phyloP scores from a whole-genome alignment of 92 coral and sea anemone genomes.

The Parazoanthus darwini region DNA sequence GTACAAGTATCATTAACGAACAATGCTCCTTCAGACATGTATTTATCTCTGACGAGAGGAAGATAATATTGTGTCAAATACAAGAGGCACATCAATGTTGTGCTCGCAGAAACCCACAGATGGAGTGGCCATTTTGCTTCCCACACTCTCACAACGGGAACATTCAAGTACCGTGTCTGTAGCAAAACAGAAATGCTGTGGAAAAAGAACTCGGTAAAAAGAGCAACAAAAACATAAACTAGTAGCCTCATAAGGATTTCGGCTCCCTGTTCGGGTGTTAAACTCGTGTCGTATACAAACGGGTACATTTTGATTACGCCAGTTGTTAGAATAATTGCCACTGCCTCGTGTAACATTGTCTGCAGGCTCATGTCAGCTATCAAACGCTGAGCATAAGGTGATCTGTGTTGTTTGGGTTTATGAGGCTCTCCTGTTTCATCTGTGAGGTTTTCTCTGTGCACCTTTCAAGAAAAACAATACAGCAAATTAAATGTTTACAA shows the following conservation, averaged over 20 bases:
- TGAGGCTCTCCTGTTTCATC: not conserved
- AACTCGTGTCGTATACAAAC: conserved; percentile 19
- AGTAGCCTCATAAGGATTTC: not conserved
- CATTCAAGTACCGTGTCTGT: conserved; percentile 28
- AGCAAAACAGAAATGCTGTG: conserved; percentile 26
- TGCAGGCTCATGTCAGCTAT: conserved; percentile 41
- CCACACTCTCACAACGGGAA: conserved; percentile 34
- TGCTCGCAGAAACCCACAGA: conserved; percentile 27
- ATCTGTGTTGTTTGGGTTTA: not conserved
- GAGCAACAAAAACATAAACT: conserved; percentile 8
- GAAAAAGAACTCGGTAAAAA: conserved; percentile 20
- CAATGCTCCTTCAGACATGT: conserved; percentile 2
- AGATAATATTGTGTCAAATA: conserved; percentile 10
- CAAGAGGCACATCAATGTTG: conserved; percentile 29
- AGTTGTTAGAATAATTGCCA: conserved; percentile 17
- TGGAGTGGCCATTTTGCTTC: conserved; percentile 31
- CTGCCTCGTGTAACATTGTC: conserved; percentile 36
- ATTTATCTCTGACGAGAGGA: conserved; percentile 20
- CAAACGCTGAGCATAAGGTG: not conserved
- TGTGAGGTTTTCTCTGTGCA: not conserved
- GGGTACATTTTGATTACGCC: conserved; percentile 4
- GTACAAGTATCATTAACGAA: not conserved
- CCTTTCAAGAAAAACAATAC: not conserved
- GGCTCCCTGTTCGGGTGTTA: conserved; percentile 20
- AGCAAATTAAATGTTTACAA: too few species aligned